Conservation (phyloP, 2,888 invertebrate species). For the Synergus japonicus region DNA sequence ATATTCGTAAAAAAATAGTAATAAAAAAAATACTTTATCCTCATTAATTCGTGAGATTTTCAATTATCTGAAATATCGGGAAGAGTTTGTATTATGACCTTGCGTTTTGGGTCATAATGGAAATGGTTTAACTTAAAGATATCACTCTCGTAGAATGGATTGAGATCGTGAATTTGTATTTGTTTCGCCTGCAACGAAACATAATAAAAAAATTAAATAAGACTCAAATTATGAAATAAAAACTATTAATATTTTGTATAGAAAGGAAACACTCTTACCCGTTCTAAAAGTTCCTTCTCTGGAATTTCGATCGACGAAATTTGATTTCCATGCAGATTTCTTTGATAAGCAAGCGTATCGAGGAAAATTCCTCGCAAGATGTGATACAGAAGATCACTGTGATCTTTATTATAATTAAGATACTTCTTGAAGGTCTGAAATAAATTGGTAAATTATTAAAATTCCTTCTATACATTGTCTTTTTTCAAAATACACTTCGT, state of each 20-base stretch:
- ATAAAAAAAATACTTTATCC: constrained; percentile 9
- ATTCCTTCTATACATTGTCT: neutral
- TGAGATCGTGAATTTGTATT: constrained; percentile 92
- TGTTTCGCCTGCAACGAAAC: constrained; percentile 88
- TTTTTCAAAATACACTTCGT: neutral
- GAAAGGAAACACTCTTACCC: constrained; percentile 77
- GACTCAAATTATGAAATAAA: constrained; percentile 11
- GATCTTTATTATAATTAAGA: constrained; percentile 95
- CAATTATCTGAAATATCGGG: constrained; percentile 80
- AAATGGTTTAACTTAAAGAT: constrained; percentile 94
- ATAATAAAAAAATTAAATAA: constrained; percentile 44
- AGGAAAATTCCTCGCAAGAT: constrained; percentile 94
- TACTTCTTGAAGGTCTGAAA: constrained; percentile 95
- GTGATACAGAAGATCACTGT: constrained; percentile 96
- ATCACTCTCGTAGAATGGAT: constrained; percentile 94
- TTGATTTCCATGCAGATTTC: constrained; percentile 83
- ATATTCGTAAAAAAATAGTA: constrained; percentile 38
- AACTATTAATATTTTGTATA: constrained; percentile 40
- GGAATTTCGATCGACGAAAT: constrained; percentile 89
- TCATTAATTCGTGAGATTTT: constrained; percentile 34
- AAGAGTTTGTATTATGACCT: constrained; percentile 90
- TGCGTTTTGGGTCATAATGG: constrained; percentile 89
- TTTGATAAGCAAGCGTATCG: constrained; percentile 92
- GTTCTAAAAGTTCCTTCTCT: constrained; percentile 90
- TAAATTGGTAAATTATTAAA: neutral